phyloP scores from a whole-genome alignment of 2,113 vertebrate species.

The Cheilinus undulatus region DNA sequence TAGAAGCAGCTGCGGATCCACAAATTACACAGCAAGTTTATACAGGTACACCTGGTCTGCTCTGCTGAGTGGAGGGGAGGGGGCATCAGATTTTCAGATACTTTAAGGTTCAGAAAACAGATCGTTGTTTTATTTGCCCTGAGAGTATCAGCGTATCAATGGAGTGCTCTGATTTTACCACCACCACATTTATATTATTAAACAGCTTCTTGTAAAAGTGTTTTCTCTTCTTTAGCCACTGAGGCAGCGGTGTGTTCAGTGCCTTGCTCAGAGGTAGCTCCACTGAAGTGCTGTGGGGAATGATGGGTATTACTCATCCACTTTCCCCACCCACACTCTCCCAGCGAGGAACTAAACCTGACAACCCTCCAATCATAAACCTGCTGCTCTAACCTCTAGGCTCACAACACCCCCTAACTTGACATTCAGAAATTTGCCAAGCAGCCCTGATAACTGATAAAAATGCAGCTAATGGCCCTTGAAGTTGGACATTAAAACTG shows the following conservation, averaged over 20 bases:
- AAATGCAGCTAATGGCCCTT: constrained; percentile 77
- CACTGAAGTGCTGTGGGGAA: constrained; percentile 22
- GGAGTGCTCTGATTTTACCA: neutral
- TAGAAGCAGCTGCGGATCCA: constrained; percentile 91
- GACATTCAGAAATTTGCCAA: constrained; percentile 64
- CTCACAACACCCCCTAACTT: constrained; percentile 51
- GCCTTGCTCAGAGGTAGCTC: constrained; percentile 61
- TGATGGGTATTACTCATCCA: constrained; percentile 33
- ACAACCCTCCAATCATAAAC: constrained; percentile 51
- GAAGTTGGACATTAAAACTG: constrained; percentile 81
- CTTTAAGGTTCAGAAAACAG: constrained; percentile 7
- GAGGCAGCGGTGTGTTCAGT: constrained; percentile 7
- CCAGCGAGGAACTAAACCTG: constrained; percentile 29
- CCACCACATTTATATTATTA: neutral
- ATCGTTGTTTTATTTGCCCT: neutral
- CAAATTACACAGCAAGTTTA: constrained; percentile 91
- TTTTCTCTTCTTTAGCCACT: constrained; percentile 4
- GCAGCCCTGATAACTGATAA: constrained; percentile 66
- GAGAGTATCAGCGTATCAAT: neutral
- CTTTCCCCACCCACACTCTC: constrained; percentile 53
- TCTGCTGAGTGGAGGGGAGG: constrained; percentile 19
- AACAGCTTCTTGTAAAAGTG: constrained; percentile 17
- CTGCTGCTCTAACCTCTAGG: constrained; percentile 38
- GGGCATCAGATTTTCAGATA: constrained; percentile 12
- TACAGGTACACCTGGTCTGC: constrained; percentile 83